Percentiles rank a stretch among this genome's conserved stretches.
Conservation (phyloP, 2,888 invertebrate species). For the Nymphalis c-album region DNA sequence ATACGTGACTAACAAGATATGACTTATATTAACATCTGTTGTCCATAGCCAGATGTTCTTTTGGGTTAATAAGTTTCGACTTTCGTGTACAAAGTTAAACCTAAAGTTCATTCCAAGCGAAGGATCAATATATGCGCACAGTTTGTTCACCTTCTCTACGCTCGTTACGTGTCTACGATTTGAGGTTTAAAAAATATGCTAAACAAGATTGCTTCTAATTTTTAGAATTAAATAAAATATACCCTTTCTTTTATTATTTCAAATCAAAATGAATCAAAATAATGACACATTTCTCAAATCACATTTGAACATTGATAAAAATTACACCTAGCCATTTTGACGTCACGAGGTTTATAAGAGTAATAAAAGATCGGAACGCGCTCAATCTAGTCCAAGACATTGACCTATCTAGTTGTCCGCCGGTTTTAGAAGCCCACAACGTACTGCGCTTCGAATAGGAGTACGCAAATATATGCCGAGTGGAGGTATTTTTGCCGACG, state of each 20-base stretch:
- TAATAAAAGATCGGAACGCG: constrained; percentile 40
- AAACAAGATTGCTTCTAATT: too few relatives aligned
- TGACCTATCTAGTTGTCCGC: constrained; percentile 70
- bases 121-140: constrained; percentile 3
- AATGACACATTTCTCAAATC: too few relatives aligned
- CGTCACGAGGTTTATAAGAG: constrained; percentile 31
- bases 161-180: background rate
- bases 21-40: background rate
- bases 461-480: constrained; percentile 59
- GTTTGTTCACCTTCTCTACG: constrained; percentile 3
- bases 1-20: constrained; percentile 24
- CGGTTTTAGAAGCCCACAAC: constrained; percentile 51
- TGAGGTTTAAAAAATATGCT: too few relatives aligned
- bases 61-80: background rate
- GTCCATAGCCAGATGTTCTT: background rate
- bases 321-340: constrained; percentile 16
- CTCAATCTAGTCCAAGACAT: constrained; percentile 68
- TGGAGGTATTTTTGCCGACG: constrained; percentile 66
- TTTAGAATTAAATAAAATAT: too few relatives aligned
- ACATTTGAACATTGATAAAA: background rate
- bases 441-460: constrained; percentile 37
- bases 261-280: too few relatives aligned
- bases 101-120: background rate
- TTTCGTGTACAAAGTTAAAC: background rate
- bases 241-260: background rate